Base-by-base conservation (phyloP, 2,113 vertebrate genomes). In the Gallinago jamesoni region DNA sequence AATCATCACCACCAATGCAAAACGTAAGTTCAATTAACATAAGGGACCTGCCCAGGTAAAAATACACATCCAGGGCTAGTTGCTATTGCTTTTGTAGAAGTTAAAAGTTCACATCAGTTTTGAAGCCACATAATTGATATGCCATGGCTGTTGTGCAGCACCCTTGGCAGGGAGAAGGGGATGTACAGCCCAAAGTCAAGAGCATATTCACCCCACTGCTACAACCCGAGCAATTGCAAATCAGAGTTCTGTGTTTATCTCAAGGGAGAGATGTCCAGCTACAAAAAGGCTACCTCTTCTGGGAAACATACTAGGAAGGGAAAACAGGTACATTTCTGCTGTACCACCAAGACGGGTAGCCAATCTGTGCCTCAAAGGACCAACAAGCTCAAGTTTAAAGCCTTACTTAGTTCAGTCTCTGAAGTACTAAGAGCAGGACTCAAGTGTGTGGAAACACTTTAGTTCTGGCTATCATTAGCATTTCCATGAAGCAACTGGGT, bases 121-220 rank as follows among this genome's bases (percentile, higher is more conserved):
- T 77, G 70, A 55, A 59, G 55, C 10, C 31, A 23, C 25, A 20
- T 28, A n/a, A 33, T 13, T 70, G 28, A 76, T 47, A 37, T 7
- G 21, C 11, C 2, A 0, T 48, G 23, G 11, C 35, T 16, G 28
- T 25, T n/a, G 12, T 25, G 31, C 14, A 50, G 21, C 17, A 57
- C 7, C 28, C 53, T 45, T 87, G 52, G 47, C 7, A 7, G n/a
- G 63, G 35, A 11, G 8, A 11, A 5, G 35, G 33, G 6, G 2
- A 7, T 20, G 3, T 14, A 31, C 9, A 2, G 1, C 19, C 48
- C 18, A 16, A 25, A 63, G 3, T 64, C 35, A 35, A 5, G 4
- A 19, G 11, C 19, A 18, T 0, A 0, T 18, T 81, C 33, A 73
- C 16, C 31, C 19, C 5, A 1, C 21, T 22, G 31, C 37, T 80